Conservation (phyloP, 2,113 vertebrate species). For the Ciconia boyciana region DNA sequence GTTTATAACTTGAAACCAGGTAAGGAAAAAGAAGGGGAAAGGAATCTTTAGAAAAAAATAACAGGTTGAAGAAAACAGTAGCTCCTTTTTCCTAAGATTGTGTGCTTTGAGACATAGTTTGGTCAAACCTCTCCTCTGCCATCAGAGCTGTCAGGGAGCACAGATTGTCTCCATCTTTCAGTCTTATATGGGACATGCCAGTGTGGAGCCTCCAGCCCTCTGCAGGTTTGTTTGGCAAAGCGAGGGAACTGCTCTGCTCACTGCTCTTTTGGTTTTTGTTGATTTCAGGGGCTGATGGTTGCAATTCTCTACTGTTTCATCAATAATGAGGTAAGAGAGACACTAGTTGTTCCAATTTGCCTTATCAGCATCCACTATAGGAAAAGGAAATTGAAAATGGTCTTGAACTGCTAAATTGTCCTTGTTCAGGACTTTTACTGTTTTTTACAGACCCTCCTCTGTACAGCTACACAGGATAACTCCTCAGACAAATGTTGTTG, state of each 20-base stretch:
- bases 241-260: neutral
- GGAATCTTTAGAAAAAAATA: neutral
- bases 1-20: neutral
- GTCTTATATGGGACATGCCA: neutral
- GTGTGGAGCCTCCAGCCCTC: neutral
- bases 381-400: constrained; percentile 25
- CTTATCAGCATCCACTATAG: neutral
- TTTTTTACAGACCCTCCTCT: neutral
- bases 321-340: constrained; percentile 85
- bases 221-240: neutral
- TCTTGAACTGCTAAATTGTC: neutral
- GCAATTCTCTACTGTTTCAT: constrained; percentile 88
- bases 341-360: neutral
- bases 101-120: neutral
- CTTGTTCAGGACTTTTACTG: neutral
- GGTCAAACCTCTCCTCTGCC: neutral
- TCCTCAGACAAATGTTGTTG: neutral
- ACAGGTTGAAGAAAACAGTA: neutral
- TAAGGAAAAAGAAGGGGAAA: neutral
- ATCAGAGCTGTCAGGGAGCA: neutral
- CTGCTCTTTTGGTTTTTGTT: neutral
- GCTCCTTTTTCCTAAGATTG: neutral
- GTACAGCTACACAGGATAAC: neutral
- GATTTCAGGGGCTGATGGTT: constrained; percentile 84
- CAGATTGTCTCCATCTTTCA: neutral